Evolutionary conservation across 1,140 invertebrate species (phyloP).

Genomic region (Globodera ellingtonae): DNA sequence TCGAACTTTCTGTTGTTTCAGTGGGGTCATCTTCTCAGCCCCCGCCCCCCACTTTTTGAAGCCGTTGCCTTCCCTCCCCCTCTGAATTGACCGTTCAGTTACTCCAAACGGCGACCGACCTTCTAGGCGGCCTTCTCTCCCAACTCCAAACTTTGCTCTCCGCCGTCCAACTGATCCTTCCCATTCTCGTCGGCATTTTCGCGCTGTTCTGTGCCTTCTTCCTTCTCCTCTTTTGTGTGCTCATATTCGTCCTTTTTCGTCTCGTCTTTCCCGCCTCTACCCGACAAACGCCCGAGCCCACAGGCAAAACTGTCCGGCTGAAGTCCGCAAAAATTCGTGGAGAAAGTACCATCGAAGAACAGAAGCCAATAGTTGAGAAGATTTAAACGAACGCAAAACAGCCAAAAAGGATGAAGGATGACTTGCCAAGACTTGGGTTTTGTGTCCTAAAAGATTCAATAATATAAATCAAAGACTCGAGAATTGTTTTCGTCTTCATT

Average conservation of each 20-base stretch:
- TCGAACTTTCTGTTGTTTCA: too few relatives aligned
- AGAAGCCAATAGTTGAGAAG: background rate
- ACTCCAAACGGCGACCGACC: background rate
- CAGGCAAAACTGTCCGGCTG: background rate
- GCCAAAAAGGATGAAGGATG: too few relatives aligned
- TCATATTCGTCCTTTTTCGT: background rate
- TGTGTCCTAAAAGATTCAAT: too few relatives aligned
- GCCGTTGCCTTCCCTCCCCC: background rate
- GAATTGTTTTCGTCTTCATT: too few relatives aligned
- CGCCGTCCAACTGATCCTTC: conserved; percentile 16
- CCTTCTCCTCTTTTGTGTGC: conserved; percentile 14
- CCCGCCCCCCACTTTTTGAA: background rate
- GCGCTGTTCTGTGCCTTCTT: conserved; percentile 6
- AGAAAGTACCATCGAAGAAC: background rate
- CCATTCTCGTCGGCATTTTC: conserved; percentile 1
- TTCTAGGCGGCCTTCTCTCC: conserved; percentile 1
- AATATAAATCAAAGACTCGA: too few relatives aligned
- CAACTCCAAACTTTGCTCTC: conserved; percentile 3
- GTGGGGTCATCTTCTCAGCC: background rate
- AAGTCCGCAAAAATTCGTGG: background rate
- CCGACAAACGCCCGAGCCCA: background rate
- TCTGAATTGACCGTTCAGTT: background rate
- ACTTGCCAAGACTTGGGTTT: too few relatives aligned
- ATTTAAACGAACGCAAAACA: background rate
- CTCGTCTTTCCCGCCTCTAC: background rate